Base-by-base conservation (phyloP, 2,113 vertebrate genomes). In the Archocentrus centrarchus region DNA sequence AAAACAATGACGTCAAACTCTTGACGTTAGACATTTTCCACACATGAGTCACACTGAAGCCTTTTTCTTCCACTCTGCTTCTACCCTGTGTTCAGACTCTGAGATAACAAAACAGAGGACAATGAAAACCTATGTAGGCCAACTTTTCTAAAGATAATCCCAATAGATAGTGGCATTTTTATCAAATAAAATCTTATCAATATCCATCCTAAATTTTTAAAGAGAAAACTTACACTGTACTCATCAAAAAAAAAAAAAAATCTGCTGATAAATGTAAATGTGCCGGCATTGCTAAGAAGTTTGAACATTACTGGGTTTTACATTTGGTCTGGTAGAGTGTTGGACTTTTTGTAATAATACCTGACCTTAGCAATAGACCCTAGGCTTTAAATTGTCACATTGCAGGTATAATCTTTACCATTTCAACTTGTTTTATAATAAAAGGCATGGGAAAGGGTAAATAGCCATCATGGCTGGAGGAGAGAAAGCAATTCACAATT, bases 1-100 rank as follows among this genome's bases (percentile, higher is more conserved):
- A n/a, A 53, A 73, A 73, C 44, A 73, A 47, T 73, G 44, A 73
- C 10, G 27, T 73, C 66, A 73, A 73, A 53, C 44, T 73, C 44
- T 27, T 70, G 66, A 50, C 30, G 41, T 24, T 70, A 41, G 30
- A 7, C 15, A 15, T 70, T 53, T 50, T 70, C 6, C 44, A 70
- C 44, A 70, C 44, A 47, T 11, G 44, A 13, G 27, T 53, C 27
- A 22, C 55, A 58, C 5, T n/a, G 8, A 73, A 53, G 66, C 27
- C 44, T 73, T 70, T 70, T 70, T 70, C 44, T 50, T 53, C 44
- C 53, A 32, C 66, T 53, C 27, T 73, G 44, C 24, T 53, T 73
- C 66, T 73, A 10, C 20, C 20, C 53, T n/a, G 53, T n/a, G 44
- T 73, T 73, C 44, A 73, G 27, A 53, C 6, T 73, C 66, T 32